phyloP scores from a whole-genome alignment of 2,888 invertebrate species.

The Volucella zonaria region DNA sequence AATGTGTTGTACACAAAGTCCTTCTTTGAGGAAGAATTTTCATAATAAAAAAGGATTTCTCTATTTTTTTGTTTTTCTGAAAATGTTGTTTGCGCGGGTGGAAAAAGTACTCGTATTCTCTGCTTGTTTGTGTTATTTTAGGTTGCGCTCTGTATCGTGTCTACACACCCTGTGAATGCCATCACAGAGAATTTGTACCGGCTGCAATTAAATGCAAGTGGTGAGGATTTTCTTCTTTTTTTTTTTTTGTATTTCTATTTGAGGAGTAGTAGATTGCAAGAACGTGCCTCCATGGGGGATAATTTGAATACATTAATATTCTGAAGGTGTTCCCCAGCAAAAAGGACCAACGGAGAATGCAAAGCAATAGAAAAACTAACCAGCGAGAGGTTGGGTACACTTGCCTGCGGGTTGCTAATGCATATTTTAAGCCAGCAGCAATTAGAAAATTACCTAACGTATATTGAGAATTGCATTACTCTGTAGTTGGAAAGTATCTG shows the following conservation, averaged over 20 bases:
- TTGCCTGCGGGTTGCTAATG: constrained; percentile 28
- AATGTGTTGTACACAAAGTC: constrained; percentile 64
- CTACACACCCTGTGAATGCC: constrained; percentile 3
- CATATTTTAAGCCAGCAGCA: constrained; percentile 34
- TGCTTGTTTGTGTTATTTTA: constrained; percentile 29
- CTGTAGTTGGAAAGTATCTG: too few species aligned
- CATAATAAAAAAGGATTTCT: constrained; percentile 7
- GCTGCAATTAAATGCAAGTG: constrained; percentile 55
- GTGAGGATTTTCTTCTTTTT: constrained; percentile 13
- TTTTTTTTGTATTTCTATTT: too few species aligned
- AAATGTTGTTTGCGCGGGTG: constrained; percentile 23
- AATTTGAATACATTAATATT: constrained; percentile 64
- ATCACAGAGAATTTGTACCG: constrained; percentile 33
- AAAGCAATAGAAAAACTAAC: constrained; percentile 2
- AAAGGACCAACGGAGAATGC: neutral
- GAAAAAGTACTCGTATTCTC: neutral
- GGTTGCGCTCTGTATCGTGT: constrained; percentile 21
- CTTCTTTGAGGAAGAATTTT: constrained; percentile 36
- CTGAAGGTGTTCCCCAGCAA: constrained; percentile 28
- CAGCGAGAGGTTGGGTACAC: constrained; percentile 6
- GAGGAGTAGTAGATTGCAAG: constrained; percentile 35
- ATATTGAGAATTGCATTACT: too few species aligned
- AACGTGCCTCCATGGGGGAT: constrained; percentile 58
- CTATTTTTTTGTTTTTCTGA: constrained; percentile 2
- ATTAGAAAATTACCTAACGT: constrained; percentile 2